These are phyloP conservation scores for Hipposideros armiger DNA, from an alignment of 2,113 vertebrate genomes.

Conservation along the genomic window DNA sequence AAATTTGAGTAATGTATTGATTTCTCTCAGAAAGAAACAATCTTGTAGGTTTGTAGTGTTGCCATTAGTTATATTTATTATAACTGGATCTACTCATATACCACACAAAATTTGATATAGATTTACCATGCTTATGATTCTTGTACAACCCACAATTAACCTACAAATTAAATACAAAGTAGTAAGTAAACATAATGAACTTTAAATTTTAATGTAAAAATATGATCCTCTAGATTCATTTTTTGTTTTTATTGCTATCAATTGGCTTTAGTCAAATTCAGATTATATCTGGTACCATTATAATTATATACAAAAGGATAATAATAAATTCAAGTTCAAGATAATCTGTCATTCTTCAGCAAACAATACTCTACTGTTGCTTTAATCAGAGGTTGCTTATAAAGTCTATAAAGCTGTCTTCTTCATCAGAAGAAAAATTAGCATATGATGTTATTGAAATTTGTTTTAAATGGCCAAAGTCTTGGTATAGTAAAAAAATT, in stretches of 20 bases:
- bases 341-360: background rate
- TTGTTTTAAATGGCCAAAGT: background rate
- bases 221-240: background rate
- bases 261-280: background rate
- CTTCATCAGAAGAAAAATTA: constrained; percentile 30
- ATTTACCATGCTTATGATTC: background rate
- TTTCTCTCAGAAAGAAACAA: background rate
- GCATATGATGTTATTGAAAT: background rate
- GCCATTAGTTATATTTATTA: background rate
- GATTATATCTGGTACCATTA: background rate
- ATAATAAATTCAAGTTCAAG: background rate
- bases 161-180: constrained; percentile 30
- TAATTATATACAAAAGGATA: background rate
- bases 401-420: background rate
- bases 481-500: background rate
- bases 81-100: background rate
- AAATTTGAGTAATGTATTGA: background rate
- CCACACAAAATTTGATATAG: background rate
- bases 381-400: background rate
- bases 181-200: background rate
- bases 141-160: background rate
- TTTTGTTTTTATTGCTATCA: background rate
- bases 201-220: constrained; percentile 36
- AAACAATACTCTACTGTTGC: background rate
- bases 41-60: background rate